Conservation (phyloP, 2,888 invertebrate species). For the Mythimna vitellina region DNA sequence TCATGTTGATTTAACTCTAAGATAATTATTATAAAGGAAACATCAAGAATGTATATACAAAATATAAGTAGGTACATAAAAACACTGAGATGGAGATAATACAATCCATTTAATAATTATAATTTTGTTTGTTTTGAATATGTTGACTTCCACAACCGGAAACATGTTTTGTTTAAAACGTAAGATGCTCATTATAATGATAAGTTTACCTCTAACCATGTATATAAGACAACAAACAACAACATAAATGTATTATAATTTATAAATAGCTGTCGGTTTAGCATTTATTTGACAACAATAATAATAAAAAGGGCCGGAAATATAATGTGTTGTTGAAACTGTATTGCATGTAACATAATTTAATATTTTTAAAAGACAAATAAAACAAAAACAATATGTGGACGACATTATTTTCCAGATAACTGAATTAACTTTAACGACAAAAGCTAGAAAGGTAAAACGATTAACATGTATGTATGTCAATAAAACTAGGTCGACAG, state of each 20-base stretch:
- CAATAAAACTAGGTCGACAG: conserved; percentile 36
- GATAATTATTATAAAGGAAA: background rate
- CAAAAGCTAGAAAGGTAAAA: conserved; percentile 28
- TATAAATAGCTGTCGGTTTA: background rate
- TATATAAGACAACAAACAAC: background rate
- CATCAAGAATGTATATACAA: background rate
- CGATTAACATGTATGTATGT: conserved; percentile 23
- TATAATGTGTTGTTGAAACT: background rate
- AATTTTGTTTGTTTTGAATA: conserved; percentile 23
- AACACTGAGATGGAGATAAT: conserved; percentile 1
- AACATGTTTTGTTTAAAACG: conserved; percentile 19
- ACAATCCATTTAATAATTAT: background rate
- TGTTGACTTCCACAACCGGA: conserved; percentile 11
- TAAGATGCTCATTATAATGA: too few species aligned
- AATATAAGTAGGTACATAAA: background rate
- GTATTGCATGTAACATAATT: background rate
- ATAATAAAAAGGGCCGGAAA: background rate
- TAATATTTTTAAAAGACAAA: background rate
- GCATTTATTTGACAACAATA: background rate
- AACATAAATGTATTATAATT: background rate
- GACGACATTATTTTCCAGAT: background rate
- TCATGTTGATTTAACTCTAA: conserved; percentile 5
- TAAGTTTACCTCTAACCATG: background rate
- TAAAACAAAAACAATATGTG: background rate
- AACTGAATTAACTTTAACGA: conserved; percentile 8